Evolutionary conservation across 2,888 invertebrate genomes (phyloP).

Genomic region (Campoplex nolae): DNA sequence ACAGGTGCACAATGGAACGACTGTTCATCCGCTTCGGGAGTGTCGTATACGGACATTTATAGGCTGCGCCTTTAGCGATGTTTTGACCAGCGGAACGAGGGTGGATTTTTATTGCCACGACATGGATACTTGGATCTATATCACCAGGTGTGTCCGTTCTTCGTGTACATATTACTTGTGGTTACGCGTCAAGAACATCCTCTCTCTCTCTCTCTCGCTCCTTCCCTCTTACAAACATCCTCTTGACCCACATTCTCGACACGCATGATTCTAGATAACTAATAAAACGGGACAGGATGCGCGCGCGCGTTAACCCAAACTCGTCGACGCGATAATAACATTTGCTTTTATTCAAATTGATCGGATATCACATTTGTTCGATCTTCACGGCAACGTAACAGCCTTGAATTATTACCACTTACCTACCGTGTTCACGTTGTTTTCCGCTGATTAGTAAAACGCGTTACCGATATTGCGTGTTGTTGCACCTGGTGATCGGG

Average conservation of each 20-base stretch:
- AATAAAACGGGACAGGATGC: conserved; percentile 16
- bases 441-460: conserved; percentile 10
- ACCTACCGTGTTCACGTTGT: background rate
- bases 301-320: conserved; percentile 40
- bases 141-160: conserved; percentile 59
- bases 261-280: conserved; percentile 53
- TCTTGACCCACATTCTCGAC: conserved; percentile 61
- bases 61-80: conserved; percentile 4
- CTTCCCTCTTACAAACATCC: conserved; percentile 30
- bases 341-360: conserved; percentile 47
- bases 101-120: conserved; percentile 62
- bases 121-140: conserved; percentile 61
- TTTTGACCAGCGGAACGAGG: conserved; percentile 43
- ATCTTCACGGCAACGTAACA: conserved; percentile 42
- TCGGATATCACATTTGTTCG: conserved; percentile 4
- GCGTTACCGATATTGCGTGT: conserved; percentile 1
- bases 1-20: conserved; percentile 51
- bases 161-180: background rate
- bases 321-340: conserved; percentile 6
- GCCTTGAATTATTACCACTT: conserved; percentile 1
- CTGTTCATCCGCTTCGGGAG: background rate
- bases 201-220: background rate
- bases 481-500: background rate
- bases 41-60: conserved; percentile 15
- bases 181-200: background rate